A percentile compares a stretch with the other conserved stretches of the same genome.
Evolutionary conservation across 2,888 invertebrate genomes (phyloP).

Genomic region (Drosophila paramelanica): DNA sequence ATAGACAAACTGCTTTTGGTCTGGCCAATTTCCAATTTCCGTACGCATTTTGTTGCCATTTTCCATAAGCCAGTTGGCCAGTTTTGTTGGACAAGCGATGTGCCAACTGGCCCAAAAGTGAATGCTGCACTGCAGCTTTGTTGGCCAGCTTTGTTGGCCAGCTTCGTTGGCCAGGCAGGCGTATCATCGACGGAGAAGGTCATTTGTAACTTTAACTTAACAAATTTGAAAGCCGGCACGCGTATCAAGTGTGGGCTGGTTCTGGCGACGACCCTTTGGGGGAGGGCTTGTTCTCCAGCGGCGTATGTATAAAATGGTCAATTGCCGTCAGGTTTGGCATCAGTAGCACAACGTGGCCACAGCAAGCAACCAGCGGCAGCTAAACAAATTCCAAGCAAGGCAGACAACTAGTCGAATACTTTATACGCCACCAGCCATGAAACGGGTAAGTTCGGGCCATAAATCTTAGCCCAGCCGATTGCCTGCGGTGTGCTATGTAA

Average conservation of each 20-base stretch:
- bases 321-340: slow-evolving; percentile 36
- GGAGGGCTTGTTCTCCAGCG: slow-evolving; percentile 23
- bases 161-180: slow-evolving; percentile 52
- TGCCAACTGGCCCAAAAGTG: slow-evolving; percentile 52
- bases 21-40: slow-evolving; percentile 56
- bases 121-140: slow-evolving; percentile 59
- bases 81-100: slow-evolving; percentile 9
- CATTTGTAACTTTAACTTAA: slow-evolving; percentile 80
- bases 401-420: slow-evolving; percentile 62
- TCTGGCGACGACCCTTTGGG: slow-evolving; percentile 51
- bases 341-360: slow-evolving; percentile 62
- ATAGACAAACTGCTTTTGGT: not conserved
- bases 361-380: slow-evolving; percentile 35
- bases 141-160: slow-evolving; percentile 30
- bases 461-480: slow-evolving; percentile 47
- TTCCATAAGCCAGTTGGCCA: slow-evolving; percentile 38
- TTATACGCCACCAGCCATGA: slow-evolving; percentile 65
- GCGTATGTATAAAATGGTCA: slow-evolving; percentile 60
- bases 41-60: slow-evolving; percentile 45
- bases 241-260: slow-evolving; percentile 72
- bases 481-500: slow-evolving; percentile 42
- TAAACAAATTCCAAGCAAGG: slow-evolving; percentile 45
- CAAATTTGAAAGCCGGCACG: slow-evolving; percentile 77
- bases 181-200: slow-evolving; percentile 67
- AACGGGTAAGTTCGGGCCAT: slow-evolving; percentile 68